A percentile compares a stretch with the other conserved stretches of the same genome.
phyloP scores from a whole-genome alignment of 2,888 invertebrate species.

The Drosophila fulvimacula region DNA sequence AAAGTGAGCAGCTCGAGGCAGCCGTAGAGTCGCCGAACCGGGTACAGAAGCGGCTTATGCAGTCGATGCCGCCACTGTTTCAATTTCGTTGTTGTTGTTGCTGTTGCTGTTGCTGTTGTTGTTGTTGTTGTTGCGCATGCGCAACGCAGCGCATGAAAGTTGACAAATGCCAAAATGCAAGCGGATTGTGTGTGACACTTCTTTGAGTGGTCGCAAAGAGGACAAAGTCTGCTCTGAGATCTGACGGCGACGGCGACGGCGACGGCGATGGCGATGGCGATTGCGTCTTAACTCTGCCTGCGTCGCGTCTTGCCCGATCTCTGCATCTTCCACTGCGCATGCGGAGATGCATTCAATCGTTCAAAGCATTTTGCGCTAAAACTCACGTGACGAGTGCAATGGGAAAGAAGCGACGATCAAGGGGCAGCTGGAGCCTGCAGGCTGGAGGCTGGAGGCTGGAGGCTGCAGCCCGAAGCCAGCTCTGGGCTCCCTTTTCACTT shows the following conservation, averaged over 20 bases:
- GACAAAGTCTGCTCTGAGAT: constrained; percentile 26
- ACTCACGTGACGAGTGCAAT: constrained; percentile 80
- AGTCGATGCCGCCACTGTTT: constrained; percentile 67
- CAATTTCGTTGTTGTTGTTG: constrained; percentile 13
- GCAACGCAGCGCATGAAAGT: constrained; percentile 74
- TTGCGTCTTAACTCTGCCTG: constrained; percentile 28
- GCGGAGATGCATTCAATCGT: constrained; percentile 73
- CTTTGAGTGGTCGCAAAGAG: constrained; percentile 53
- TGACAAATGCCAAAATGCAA: constrained; percentile 81
- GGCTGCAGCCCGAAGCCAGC: neutral
- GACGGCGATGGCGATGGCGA: neutral
- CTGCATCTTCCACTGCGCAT: constrained; percentile 20
- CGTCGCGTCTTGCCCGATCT: constrained; percentile 21
- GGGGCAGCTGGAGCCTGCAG: neutral
- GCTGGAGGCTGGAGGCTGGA: constrained; percentile 9
- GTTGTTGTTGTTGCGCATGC: constrained; percentile 68
- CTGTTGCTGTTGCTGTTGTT: constrained; percentile 21
- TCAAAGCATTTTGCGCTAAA: constrained; percentile 77
- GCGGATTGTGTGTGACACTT: constrained; percentile 77
- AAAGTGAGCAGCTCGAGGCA: constrained; percentile 52
- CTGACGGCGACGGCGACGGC: constrained; percentile 9
- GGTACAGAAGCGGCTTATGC: constrained; percentile 61
- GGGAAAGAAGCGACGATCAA: constrained; percentile 23
- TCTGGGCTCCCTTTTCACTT: constrained; percentile 25
- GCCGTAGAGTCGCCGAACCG: constrained; percentile 22